Conservation (phyloP, 2,888 invertebrate genomes). For the Drosophila kambysellisi region DNA sequence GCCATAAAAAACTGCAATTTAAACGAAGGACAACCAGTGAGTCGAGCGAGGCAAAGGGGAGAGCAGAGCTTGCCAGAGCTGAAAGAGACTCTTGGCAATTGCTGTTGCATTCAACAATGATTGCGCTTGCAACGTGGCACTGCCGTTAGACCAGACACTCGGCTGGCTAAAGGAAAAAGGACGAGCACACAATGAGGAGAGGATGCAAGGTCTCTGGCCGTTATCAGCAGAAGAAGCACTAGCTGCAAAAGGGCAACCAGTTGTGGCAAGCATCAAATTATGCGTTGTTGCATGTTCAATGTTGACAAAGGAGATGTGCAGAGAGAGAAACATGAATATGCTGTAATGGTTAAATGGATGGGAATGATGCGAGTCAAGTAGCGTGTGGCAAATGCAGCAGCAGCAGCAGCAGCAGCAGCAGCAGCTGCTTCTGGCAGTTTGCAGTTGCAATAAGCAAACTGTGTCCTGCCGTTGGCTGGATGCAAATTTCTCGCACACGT, state of each 20-base stretch:
- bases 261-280: slow-evolving; percentile 58
- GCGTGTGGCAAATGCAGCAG: slow-evolving; percentile 10
- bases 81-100: slow-evolving; percentile 46
- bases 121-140: slow-evolving; percentile 61
- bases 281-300: slow-evolving; percentile 63
- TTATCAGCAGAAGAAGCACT: slow-evolving; percentile 45
- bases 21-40: slow-evolving; percentile 77
- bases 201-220: slow-evolving; percentile 29
- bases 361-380: slow-evolving; percentile 19
- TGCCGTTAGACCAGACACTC: slow-evolving; percentile 50
- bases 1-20: slow-evolving; percentile 81
- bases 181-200: slow-evolving; percentile 8
- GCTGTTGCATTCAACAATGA: slow-evolving; percentile 69
- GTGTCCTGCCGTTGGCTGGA: slow-evolving; percentile 35
- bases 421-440: slow-evolving; percentile 38
- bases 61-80: slow-evolving; percentile 28
- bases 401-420: slow-evolving; percentile 34
- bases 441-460: slow-evolving; percentile 34
- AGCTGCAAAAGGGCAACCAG: slow-evolving; percentile 21
- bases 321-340: slow-evolving; percentile 32
- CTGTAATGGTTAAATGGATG: slow-evolving; percentile 8
- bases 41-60: slow-evolving; percentile 37
- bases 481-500: slow-evolving; percentile 65
- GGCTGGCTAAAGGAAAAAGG: slow-evolving; percentile 9
- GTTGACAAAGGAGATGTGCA: slow-evolving; percentile 37